Conservation (phyloP, 2,797 vertebrate species). For the Vultur gryphus region DNA sequence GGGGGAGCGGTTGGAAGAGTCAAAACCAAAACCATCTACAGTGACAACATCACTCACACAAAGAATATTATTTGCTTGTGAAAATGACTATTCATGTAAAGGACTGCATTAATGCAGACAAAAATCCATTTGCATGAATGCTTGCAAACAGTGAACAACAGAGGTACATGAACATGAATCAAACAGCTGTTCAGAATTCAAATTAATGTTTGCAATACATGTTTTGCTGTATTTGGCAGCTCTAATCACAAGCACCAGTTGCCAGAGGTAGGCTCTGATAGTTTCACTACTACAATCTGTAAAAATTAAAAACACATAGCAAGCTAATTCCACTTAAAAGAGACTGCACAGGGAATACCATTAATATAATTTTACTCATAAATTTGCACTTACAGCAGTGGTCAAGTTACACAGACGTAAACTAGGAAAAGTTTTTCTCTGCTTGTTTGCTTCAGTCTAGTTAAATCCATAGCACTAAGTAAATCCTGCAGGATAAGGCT, state of each 20-base stretch:
- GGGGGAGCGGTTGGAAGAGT: background rate
- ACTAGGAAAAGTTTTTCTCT: background rate
- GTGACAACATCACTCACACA: background rate
- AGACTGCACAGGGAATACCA: background rate
- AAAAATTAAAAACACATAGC: background rate
- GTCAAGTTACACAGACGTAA: background rate
- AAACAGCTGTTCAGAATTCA: conserved; percentile 63
- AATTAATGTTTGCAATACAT: conserved; percentile 53
- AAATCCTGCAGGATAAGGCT: background rate
- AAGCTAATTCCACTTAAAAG: background rate
- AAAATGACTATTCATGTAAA: conserved; percentile 41
- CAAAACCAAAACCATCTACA: background rate
- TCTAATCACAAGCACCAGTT: conserved; percentile 39
- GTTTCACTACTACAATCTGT: background rate
- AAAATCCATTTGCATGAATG: conserved; percentile 53
- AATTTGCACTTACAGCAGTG: background rate
- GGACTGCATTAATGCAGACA: conserved; percentile 38
- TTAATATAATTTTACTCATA: background rate
- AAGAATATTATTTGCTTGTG: conserved; percentile 5
- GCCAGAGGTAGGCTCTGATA: conserved; percentile 19
- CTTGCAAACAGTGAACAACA: conserved; percentile 56
- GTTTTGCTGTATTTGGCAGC: conserved; percentile 37
- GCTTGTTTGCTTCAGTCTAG: background rate
- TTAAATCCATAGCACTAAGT: background rate
- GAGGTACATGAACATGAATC: conserved; percentile 43